Evolutionary conservation across 2,113 vertebrate genomes (phyloP).

Genomic region (Cyprinus carpio): DNA sequence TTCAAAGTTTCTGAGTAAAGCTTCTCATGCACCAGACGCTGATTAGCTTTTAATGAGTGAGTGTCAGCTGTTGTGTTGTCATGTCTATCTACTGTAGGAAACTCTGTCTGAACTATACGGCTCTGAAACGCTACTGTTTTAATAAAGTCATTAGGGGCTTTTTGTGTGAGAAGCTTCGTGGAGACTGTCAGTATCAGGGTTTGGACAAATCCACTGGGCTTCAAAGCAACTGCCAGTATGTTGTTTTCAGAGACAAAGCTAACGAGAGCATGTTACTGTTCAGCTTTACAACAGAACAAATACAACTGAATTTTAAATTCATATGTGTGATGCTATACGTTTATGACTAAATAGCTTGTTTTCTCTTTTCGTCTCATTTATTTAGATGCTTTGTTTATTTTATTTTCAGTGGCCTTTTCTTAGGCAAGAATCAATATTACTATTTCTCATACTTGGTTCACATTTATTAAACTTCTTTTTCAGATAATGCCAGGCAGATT

Average conservation of each 20-base stretch:
- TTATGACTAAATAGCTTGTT: neutral
- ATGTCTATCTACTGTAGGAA: constrained; percentile 7
- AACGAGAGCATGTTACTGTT: constrained; percentile 23
- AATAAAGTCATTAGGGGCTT: constrained; percentile 32
- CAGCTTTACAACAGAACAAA: neutral
- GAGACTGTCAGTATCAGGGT: constrained; percentile 13
- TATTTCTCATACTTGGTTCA: neutral
- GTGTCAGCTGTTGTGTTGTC: constrained; percentile 9
- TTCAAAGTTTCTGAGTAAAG: constrained; percentile 23
- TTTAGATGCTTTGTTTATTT: neutral
- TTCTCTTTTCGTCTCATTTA: neutral
- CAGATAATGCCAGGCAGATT: no score
- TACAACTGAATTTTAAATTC: neutral
- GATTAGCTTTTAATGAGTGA: constrained; percentile 25
- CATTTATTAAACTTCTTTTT: neutral
- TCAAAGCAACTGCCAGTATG: neutral
- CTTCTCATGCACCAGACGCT: neutral
- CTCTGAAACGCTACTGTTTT: neutral
- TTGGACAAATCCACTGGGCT: constrained; percentile 29
- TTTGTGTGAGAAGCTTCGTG: constrained; percentile 27
- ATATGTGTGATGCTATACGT: neutral
- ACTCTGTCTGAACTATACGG: neutral
- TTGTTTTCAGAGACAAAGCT: neutral
- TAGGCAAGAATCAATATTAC: neutral
- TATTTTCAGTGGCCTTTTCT: neutral